phyloP scores from a whole-genome alignment of 1,140 invertebrate species.

The Eumaeus atala region DNA sequence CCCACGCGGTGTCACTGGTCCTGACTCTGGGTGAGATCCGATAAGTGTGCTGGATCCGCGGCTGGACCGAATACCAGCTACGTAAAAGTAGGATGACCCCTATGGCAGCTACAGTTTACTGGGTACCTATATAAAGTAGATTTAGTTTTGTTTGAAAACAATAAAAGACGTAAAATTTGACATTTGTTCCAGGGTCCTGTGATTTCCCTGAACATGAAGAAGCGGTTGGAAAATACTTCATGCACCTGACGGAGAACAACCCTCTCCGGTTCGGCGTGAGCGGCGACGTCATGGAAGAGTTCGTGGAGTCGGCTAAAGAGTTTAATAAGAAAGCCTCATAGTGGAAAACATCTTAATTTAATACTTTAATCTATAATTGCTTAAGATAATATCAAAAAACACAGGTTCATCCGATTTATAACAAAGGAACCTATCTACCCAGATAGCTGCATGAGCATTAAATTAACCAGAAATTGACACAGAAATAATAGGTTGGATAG shows the following conservation, averaged over 20 bases:
- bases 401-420: too few species aligned
- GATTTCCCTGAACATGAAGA: conserved; percentile 80
- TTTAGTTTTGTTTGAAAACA: too few species aligned
- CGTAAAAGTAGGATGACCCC: too few species aligned
- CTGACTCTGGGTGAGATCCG: background rate
- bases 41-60: too few species aligned
- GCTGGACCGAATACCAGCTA: too few species aligned
- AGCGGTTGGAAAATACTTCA: conserved; percentile 75
- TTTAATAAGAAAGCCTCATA: conserved; percentile 23
- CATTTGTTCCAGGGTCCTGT: conserved; percentile 73
- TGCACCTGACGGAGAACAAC: conserved; percentile 70
- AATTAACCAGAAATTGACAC: too few species aligned
- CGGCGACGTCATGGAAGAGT: conserved; percentile 56
- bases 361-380: background rate
- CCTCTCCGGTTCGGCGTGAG: conserved; percentile 57
- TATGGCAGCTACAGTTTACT: too few species aligned
- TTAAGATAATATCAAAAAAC: too few species aligned
- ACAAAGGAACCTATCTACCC: too few species aligned
- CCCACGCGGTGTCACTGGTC: background rate
- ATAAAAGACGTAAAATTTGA: background rate
- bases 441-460: too few species aligned
- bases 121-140: too few species aligned
- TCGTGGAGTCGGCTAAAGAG: conserved; percentile 43
- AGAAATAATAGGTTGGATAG: too few species aligned
- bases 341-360: background rate